A percentile compares a stretch with the other conserved stretches of the same genome.
These are phyloP conservation scores for Lagocephalus sceleratus DNA, from an alignment of 2,797 vertebrate species.

Conservation along the genomic window DNA sequence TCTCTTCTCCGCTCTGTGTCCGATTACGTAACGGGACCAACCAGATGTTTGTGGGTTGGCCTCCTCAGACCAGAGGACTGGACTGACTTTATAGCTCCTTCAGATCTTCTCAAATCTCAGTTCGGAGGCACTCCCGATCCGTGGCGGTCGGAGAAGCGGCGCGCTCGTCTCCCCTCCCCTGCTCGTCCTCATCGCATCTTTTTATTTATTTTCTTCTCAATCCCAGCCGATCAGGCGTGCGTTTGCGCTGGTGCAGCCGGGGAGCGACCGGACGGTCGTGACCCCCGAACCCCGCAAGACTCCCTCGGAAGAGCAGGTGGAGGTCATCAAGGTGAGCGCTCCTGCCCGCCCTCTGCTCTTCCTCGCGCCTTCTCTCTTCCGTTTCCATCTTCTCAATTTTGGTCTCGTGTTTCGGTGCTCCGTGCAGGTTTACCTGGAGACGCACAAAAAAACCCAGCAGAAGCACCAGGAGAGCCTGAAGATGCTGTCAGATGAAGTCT, in stretches of 20 bases:
- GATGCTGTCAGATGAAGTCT: conserved; percentile 88
- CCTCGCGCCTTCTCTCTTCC: background rate
- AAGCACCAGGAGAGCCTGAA: conserved; percentile 81
- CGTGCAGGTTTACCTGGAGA: conserved; percentile 91
- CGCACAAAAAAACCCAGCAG: conserved; percentile 76
- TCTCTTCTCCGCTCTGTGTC: conserved; percentile 6
- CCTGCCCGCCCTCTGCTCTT: background rate
- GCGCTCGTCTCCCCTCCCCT: conserved; percentile 3
- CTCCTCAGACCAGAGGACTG: conserved; percentile 22
- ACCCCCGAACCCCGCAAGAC: conserved; percentile 82
- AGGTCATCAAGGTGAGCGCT: conserved; percentile 87
- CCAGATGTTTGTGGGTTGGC: conserved; percentile 47
- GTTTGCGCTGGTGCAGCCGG: conserved; percentile 81
- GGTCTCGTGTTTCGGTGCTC: background rate
- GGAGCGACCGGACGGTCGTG: conserved; percentile 62
- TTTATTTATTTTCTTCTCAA: background rate
- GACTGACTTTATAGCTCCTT: too few species aligned
- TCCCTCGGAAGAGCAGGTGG: conserved; percentile 83
- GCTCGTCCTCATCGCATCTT: too few species aligned
- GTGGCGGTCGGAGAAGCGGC: conserved; percentile 13
- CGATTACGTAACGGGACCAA: conserved; percentile 3
- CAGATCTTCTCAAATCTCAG: background rate
- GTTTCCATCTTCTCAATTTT: background rate
- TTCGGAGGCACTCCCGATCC: conserved; percentile 4
- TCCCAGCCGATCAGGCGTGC: conserved; percentile 84